Evolutionary conservation across 2,797 vertebrate species (phyloP).

Genomic region (Nasua narica): DNA sequence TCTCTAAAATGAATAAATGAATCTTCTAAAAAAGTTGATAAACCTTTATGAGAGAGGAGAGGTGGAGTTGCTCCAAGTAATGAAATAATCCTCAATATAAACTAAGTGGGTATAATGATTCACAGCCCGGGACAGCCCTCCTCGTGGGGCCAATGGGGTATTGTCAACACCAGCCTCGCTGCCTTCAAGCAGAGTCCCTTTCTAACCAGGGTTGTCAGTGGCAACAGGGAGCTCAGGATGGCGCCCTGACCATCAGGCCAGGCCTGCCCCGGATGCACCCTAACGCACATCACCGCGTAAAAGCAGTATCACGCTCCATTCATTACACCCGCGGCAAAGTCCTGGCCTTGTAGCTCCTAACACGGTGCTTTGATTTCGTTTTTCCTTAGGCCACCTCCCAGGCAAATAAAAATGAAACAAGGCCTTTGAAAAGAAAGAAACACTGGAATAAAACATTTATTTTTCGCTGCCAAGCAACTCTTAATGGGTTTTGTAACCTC

Average conservation of each 20-base stretch:
- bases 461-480: not conserved
- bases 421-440: slow-evolving; percentile 39
- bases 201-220: rapidly evolving
- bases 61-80: not conserved
- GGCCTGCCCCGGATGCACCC: not conserved
- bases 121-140: not conserved
- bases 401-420: slow-evolving; percentile 39
- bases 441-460: not conserved
- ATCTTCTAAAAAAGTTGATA: not conserved
- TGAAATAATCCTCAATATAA: not conserved
- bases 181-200: not conserved
- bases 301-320: not conserved
- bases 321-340: slow-evolving; percentile 8
- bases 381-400: not conserved
- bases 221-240: rapidly evolving
- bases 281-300: not conserved
- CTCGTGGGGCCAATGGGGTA: no score
- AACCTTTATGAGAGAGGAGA: not conserved
- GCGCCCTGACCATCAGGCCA: not conserved
- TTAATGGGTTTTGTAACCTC: not conserved
- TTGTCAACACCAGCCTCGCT: rapidly evolving
- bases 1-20: not conserved
- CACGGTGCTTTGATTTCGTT: not conserved
- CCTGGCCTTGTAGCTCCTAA: not conserved
- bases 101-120: not conserved